Evolutionary conservation across 2,888 invertebrate species (phyloP).

Genomic region (Papilio elwesi): DNA sequence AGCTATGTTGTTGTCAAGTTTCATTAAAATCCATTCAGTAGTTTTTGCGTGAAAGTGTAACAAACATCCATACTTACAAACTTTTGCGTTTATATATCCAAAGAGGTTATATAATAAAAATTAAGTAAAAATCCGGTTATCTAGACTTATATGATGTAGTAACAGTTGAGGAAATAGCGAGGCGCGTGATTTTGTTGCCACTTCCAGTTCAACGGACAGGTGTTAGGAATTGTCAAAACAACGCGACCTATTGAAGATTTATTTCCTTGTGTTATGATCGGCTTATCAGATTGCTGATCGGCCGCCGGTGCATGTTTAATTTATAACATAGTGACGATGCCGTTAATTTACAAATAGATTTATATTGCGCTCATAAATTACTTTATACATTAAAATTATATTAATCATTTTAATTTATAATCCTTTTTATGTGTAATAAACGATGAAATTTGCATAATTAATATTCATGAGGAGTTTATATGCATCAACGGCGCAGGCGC

Average conservation of each 20-base stretch:
- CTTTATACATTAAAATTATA: constrained; percentile 12
- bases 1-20: no score
- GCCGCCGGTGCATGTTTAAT: constrained; percentile 7
- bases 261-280: not conserved
- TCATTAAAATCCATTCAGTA: no score
- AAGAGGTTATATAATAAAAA: no score
- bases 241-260: not conserved
- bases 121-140: no score
- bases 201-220: not conserved
- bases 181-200: not conserved
- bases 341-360: constrained; percentile 18
- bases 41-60: no score
- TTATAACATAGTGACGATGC: constrained; percentile 18
- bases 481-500: not conserved
- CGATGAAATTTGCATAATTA: constrained; percentile 24
- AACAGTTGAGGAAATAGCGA: not conserved
- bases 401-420: constrained; percentile 17
- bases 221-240: not conserved
- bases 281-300: not conserved
- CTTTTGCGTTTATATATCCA: no score
- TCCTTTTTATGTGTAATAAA: constrained; percentile 29
- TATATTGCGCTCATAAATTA: constrained; percentile 16
- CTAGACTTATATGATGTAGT: not conserved
- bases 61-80: no score
- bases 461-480: not conserved